Evolutionary conservation across 2,888 invertebrate species (phyloP).

Genomic region (Standfussiana lucernea): DNA sequence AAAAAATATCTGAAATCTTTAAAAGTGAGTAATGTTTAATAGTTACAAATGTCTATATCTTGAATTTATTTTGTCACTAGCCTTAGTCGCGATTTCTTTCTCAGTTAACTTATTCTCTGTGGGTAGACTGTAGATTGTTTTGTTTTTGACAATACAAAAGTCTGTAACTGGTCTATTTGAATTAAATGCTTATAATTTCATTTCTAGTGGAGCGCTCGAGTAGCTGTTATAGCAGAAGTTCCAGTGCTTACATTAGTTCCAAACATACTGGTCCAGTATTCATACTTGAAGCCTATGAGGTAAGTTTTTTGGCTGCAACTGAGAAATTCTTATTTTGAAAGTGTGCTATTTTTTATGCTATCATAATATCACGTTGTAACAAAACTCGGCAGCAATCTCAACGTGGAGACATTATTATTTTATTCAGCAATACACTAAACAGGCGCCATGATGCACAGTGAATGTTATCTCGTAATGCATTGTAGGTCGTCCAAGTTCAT

Average conservation of each 20-base stretch:
- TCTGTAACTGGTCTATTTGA: background rate
- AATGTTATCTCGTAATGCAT: no score
- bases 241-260: slow-evolving; percentile 94
- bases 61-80: background rate
- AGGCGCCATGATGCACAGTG: no score
- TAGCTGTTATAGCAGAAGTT: slow-evolving; percentile 95
- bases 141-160: background rate
- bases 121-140: background rate
- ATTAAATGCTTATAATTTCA: background rate
- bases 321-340: background rate
- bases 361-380: no score
- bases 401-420: no score
- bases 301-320: slow-evolving; percentile 66
- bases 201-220: slow-evolving; percentile 94
- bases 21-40: slow-evolving; percentile 88
- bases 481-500: no score
- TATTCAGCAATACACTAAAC: no score
- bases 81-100: background rate
- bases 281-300: slow-evolving; percentile 95
- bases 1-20: slow-evolving; percentile 93
- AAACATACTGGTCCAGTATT: slow-evolving; percentile 93
- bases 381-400: no score
- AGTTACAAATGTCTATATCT: background rate
- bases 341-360: no score
- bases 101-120: background rate